Conservation (phyloP, 2,888 invertebrate species). For the Hofmannophila pseudospretella region DNA sequence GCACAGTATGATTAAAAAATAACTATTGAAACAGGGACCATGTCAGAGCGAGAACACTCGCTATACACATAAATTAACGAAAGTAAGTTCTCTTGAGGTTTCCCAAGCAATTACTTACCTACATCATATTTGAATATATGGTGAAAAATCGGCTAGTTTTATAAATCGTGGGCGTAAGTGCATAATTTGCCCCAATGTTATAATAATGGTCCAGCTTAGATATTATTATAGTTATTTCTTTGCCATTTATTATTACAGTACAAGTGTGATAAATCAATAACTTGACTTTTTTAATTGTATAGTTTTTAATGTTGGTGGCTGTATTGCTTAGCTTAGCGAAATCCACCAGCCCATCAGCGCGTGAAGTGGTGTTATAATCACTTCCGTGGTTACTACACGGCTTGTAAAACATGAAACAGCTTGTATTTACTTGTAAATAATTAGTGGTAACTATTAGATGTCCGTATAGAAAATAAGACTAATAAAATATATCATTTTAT, state of each 20-base stretch:
- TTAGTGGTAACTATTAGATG: constrained; percentile 37
- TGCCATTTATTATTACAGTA: constrained; percentile 69
- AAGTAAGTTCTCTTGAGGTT: constrained; percentile 17
- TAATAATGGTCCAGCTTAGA: constrained; percentile 30
- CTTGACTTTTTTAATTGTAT: constrained; percentile 24
- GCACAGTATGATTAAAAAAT: neutral
- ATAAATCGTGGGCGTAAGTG: constrained; percentile 12
- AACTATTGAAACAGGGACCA: constrained; percentile 20
- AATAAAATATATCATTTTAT: constrained; percentile 51
- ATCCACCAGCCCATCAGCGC: constrained; percentile 24
- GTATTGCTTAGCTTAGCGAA: constrained; percentile 37
- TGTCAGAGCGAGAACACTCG: constrained; percentile 11
- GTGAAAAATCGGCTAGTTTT: constrained; percentile 8
- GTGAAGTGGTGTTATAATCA: constrained; percentile 71
- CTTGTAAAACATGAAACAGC: constrained; percentile 48
- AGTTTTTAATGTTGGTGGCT: constrained; percentile 29
- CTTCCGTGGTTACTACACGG: constrained; percentile 44
- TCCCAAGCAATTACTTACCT: constrained; percentile 16
- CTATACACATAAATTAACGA: constrained; percentile 1
- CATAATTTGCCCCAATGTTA: constrained; percentile 10
- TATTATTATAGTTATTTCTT: constrained; percentile 34
- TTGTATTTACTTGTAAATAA: constrained; percentile 58
- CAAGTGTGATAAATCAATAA: constrained; percentile 57
- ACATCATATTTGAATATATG: neutral
- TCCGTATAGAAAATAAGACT: constrained; percentile 43